Evolutionary conservation across 2,113 vertebrate species (phyloP).

Genomic region (Talpa occidentalis): DNA sequence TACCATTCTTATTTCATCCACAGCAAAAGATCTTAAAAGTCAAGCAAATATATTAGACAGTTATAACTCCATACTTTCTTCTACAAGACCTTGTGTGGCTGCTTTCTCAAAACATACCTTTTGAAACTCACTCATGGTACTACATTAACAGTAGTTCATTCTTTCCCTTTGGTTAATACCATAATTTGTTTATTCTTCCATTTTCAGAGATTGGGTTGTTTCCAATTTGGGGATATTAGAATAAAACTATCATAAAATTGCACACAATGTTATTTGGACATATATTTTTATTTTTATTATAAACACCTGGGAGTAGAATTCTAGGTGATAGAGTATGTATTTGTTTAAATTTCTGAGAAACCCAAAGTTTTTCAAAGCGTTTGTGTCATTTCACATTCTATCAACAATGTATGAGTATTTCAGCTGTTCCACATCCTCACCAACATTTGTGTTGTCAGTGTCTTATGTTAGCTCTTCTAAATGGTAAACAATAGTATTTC

Average conservation of each 20-base stretch:
- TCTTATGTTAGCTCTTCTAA: not conserved
- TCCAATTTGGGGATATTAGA: not conserved
- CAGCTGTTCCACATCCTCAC: not conserved
- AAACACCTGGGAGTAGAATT: not conserved
- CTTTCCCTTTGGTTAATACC: not conserved
- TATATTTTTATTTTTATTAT: not conserved
- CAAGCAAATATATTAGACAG: not conserved
- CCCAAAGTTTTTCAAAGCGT: not conserved
- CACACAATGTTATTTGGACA: not conserved
- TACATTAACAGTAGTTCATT: not conserved
- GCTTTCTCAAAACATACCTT: not conserved
- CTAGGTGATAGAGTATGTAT: not conserved
- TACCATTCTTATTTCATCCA: not conserved
- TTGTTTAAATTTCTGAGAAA: slow-evolving; percentile 22
- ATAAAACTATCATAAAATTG: not conserved
- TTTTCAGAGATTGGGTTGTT: not conserved
- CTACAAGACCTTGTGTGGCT: not conserved
- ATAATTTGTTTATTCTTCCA: not conserved
- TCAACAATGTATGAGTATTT: not conserved
- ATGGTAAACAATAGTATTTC: not conserved
- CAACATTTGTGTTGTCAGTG: not conserved
- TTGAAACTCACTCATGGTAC: not conserved
- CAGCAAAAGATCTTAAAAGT: not conserved
- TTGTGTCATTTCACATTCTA: not conserved
- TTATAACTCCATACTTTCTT: not conserved